These are phyloP conservation scores for Thinocorus orbignyianus DNA, from an alignment of 2,113 vertebrate genomes.

Conservation along the genomic window DNA sequence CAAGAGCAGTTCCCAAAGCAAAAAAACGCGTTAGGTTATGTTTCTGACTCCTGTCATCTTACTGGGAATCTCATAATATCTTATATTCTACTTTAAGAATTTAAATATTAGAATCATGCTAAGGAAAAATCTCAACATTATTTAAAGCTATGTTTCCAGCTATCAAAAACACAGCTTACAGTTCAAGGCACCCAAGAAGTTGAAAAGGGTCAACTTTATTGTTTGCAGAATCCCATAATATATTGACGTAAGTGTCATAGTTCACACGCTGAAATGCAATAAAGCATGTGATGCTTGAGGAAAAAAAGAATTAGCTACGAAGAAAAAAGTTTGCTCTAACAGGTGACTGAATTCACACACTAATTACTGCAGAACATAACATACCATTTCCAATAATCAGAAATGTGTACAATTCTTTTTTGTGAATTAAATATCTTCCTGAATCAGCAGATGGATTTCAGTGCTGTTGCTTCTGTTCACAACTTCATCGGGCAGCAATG, in stretches of 20 bases:
- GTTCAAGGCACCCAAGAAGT: neutral
- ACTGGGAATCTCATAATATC: neutral
- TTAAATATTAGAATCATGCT: neutral
- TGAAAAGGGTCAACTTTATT: neutral
- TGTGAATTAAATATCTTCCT: neutral
- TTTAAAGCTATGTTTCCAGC: neutral
- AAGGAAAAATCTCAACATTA: neutral
- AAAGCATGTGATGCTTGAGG: neutral
- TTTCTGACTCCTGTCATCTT: neutral
- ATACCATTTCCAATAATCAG: neutral
- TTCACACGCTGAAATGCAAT: neutral
- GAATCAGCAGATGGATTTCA: neutral
- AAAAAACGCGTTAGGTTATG: neutral
- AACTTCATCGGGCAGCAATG: neutral
- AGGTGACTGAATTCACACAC: neutral
- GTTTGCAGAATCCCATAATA: neutral
- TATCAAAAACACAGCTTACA: neutral
- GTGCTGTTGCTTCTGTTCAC: neutral
- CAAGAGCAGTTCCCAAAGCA: neutral
- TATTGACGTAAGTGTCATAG: neutral
- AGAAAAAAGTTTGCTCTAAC: neutral
- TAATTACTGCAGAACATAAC: neutral
- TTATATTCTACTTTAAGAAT: neutral
- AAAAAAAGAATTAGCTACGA: neutral
- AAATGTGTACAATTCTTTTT: neutral